Percentiles rank a stretch among this genome's conserved stretches.
Evolutionary conservation across 2,797 vertebrate species (phyloP).

Genomic region (Oophaga sylvatica): DNA sequence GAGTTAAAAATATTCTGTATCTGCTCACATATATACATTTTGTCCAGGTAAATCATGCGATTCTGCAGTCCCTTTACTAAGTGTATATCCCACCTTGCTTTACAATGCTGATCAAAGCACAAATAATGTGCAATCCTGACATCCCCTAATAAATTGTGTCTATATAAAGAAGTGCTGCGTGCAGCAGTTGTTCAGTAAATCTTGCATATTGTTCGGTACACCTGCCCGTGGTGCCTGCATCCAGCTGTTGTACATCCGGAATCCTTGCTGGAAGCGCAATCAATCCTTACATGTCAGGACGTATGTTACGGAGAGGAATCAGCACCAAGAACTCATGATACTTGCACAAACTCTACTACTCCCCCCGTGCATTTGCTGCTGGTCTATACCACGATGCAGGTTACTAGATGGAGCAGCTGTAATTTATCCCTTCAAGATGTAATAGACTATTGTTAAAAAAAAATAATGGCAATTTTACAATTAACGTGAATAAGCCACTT

Average conservation of each 20-base stretch:
- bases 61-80: not conserved
- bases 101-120: conserved; percentile 20
- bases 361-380: not conserved
- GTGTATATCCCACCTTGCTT: too few relatives aligned
- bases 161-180: conserved; percentile 22
- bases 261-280: not conserved
- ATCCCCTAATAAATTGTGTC: conserved; percentile 16
- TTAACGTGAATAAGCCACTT: not conserved
- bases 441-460: too few relatives aligned
- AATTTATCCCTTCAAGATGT: not conserved
- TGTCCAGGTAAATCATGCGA: not conserved
- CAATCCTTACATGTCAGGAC: conserved; percentile 2
- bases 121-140: not conserved
- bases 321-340: not conserved
- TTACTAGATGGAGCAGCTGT: not conserved
- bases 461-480: not conserved
- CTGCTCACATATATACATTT: not conserved
- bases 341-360: not conserved
- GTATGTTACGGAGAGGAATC: not conserved
- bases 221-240: not conserved
- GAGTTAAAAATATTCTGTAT: not conserved
- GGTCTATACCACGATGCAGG: not conserved
- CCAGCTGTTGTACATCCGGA: conserved; percentile 32
- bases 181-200: not conserved
- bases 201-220: not conserved